Percentiles rank a stretch among this genome's conserved stretches.
These are phyloP conservation scores for Phortica okadai DNA, from an alignment of 2,888 invertebrate species.

Conservation along the genomic window DNA sequence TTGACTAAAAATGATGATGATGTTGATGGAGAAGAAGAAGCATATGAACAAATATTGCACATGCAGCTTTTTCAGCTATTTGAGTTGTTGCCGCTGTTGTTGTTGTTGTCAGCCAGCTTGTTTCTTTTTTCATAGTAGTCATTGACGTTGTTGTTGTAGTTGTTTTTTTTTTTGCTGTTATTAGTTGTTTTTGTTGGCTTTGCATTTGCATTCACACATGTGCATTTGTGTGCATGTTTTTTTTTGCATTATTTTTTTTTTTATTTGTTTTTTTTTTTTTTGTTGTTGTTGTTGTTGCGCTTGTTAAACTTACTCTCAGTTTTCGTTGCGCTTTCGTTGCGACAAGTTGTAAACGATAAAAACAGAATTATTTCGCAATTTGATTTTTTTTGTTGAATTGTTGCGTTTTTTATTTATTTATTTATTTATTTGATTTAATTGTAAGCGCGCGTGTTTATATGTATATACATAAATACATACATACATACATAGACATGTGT, in stretches of 20 bases:
- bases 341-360: slow-evolving; percentile 63
- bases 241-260: slow-evolving; percentile 28
- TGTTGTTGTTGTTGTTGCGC: slow-evolving; percentile 2
- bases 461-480: no score
- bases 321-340: slow-evolving; percentile 73
- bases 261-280: slow-evolving; percentile 1
- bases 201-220: not conserved
- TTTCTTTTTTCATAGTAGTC: not conserved
- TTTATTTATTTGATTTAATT: not conserved
- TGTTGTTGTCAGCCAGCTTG: slow-evolving; percentile 27
- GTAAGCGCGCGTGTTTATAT: not conserved
- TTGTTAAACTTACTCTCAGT: slow-evolving; percentile 59
- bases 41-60: slow-evolving; percentile 26
- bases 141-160: not conserved
- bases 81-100: slow-evolving; percentile 34
- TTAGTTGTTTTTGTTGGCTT: not conserved
- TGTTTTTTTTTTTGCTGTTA: slow-evolving; percentile 2
- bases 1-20: not conserved
- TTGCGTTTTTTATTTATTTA: slow-evolving; percentile 25
- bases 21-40: not conserved
- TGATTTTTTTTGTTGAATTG: slow-evolving; percentile 33
- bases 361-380: slow-evolving; percentile 42
- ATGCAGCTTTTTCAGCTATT: slow-evolving; percentile 28
- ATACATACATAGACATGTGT: no score
- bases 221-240: not conserved